Evolutionary conservation across 2,888 invertebrate genomes (phyloP), one percentile per base, ranked within the genome.

Genomic region (Habroteleia sp.): DNA sequence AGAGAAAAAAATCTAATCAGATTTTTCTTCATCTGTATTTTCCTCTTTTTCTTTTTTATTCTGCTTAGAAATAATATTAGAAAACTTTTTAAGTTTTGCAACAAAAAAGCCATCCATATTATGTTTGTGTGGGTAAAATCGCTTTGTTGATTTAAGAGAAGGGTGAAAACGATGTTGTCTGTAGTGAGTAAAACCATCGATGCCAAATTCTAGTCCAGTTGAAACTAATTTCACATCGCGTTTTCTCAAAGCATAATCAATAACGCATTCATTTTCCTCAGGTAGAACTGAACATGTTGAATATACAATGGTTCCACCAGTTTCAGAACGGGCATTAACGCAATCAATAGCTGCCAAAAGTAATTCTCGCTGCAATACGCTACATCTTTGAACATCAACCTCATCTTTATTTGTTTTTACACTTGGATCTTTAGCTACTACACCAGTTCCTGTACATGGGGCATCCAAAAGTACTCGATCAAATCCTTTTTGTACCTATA

Each of bases 61-160:
- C 17, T 68, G 83, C 77, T 89, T 88, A 1, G 90, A 90, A 90
- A 92, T 90, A 31, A 92, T 91, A 90, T 98, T 96, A 0, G 96
- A 96, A 87, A 98, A 95, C 87, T 99, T 99, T 89, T 97, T 97
- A 7, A 99, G 89, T 90, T 99, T 99, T 0, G 98, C 98, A 0
- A 99, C 98, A 90, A 94, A 99, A 89, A 99, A 99, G 1, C 99
- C 99, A 89, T 99, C 99, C 95, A 99, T 96, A 87, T 99, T 99
- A 87, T 99, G 97, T 1, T 95, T 94, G 87, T 99, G 99, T 0
- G 99, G 99, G 89, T 99, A 99, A 90, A 96, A 98, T 50, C 99
- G 91, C 85, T 93, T 92, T 0, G 97, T 95, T 65, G 96, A 89
- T 84, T 96, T 96, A 88, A 99, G 89, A 6, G 95, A 94, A 0